Percentiles rank a stretch among this genome's conserved stretches.
Evolutionary conservation across 2,113 vertebrate species (phyloP).

Genomic region (Garra rufa): DNA sequence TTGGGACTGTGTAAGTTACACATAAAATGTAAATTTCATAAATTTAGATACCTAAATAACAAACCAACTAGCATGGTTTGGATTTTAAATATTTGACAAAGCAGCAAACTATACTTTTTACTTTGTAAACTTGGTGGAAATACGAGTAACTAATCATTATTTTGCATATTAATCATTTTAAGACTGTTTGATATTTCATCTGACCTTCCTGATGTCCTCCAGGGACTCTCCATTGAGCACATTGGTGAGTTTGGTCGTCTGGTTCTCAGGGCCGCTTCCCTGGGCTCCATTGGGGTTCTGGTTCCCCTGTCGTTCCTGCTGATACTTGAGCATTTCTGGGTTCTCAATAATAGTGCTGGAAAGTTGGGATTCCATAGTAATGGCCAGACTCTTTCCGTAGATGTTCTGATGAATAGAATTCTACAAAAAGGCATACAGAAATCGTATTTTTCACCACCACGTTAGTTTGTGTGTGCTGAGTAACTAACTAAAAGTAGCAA

Average conservation of each 20-base stretch:
- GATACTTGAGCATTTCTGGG: slow-evolving; percentile 97
- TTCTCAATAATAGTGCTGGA: slow-evolving; percentile 97
- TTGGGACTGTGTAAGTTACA: no score
- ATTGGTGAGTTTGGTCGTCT: slow-evolving; percentile 86
- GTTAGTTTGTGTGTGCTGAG: not conserved
- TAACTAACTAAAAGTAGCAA: not conserved
- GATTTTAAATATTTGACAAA: not conserved
- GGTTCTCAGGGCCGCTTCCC: slow-evolving; percentile 64
- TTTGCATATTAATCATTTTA: not conserved
- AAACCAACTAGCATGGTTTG: not conserved
- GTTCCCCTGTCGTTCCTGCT: slow-evolving; percentile 81
- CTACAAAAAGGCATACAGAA: slow-evolving; percentile 66
- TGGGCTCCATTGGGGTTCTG: slow-evolving; percentile 68
- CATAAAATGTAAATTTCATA: not conserved
- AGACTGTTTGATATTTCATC: not conserved
- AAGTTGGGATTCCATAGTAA: slow-evolving; percentile 92
- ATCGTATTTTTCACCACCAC: not conserved
- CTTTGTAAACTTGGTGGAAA: not conserved
- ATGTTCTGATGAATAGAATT: slow-evolving; percentile 97
- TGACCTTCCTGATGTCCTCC: slow-evolving; percentile 96
- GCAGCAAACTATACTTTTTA: not conserved
- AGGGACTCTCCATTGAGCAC: slow-evolving; percentile 96
- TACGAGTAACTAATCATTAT: not conserved
- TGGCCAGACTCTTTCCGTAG: slow-evolving; percentile 96
- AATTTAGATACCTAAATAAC: not conserved